Base-by-base conservation (phyloP, 1,140 invertebrate genomes). In the Medauroidea extradentata region DNA sequence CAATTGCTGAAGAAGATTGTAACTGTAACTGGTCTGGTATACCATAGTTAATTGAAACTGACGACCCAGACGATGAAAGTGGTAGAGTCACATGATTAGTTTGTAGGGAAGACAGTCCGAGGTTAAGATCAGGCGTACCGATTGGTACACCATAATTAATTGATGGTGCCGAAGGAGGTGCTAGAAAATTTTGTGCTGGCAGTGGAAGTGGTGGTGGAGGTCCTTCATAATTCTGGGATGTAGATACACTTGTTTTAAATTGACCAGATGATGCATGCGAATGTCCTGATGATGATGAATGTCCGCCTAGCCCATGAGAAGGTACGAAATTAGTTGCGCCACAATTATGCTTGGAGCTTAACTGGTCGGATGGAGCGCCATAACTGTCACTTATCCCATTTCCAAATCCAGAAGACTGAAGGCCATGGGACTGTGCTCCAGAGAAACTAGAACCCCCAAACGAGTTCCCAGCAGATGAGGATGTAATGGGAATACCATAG, bases 271-370 rank as follows among this genome's bases (percentile, higher is more conserved):
- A 46, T 46, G 44, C 24, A 25, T 19, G 24, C 13, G 44, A 46
- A 46, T 25, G 24, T 5, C 44, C n/a, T 7, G 18, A 21, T n/a
- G 29, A 34, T 7, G 29, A 34, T 34, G 29, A 34, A 34, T 34
- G 29, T 7, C 11, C 24, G 21, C 56, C 56, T 18, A 57, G 44
- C 8, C 23, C 23, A 39, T 38, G 48, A 3, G 56, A 57, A n/a
- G 56, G 56, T 8, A 57, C 56, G 25, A 57, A 57, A 29, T 48
- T 57, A 13, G 56, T 57, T 11, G 42, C 56, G 2, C 41, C 56
- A 57, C 56, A 57, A 24, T 49, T 57, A 24, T 57, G 24, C 5
- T 34, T 29, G 3, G 14, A 11, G 7, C 27, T 11, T n/a, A 34
- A 25, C 11, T 43, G 34, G 23, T 19, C 38, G 5, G 56, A 8